phyloP scores from a whole-genome alignment of 2,113 vertebrate species.

The Elephas maximus region DNA sequence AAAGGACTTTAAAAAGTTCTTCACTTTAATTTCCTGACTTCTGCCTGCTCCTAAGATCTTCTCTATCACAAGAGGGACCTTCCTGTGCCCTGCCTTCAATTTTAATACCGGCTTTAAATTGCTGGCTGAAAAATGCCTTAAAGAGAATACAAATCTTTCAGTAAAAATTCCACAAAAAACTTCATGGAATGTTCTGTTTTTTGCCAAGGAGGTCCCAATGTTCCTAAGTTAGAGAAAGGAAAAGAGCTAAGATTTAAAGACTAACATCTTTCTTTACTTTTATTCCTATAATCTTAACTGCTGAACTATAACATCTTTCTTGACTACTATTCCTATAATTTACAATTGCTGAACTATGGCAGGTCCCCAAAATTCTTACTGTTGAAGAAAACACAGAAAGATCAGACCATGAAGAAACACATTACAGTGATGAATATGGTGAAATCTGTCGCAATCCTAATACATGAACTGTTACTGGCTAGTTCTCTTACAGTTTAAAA shows the following conservation, averaged over 20 bases:
- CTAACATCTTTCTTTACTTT: conserved; percentile 36
- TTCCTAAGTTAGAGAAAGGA: conserved; percentile 55
- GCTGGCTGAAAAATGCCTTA: conserved; percentile 47
- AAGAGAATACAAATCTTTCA: conserved; percentile 6
- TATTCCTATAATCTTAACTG: neutral
- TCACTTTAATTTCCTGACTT: conserved; percentile 65
- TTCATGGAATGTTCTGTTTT: conserved; percentile 40
- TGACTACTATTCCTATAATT: neutral
- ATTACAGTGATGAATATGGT: conserved; percentile 50
- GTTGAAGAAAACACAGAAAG: conserved; percentile 9
- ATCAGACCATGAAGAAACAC: conserved; percentile 28
- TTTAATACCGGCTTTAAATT: conserved; percentile 32
- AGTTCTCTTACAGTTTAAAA: conserved; percentile 77
- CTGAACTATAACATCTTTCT: conserved; percentile 17
- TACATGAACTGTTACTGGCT: conserved; percentile 63
- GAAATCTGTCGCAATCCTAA: conserved; percentile 38
- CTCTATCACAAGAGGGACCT: neutral
- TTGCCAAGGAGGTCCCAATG: neutral
- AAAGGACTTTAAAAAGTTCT: conserved; percentile 49
- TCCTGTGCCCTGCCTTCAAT: conserved; percentile 32
- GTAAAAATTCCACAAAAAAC: neutral
- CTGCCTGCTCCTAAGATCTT: conserved; percentile 31
- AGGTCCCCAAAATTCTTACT: conserved; percentile 22
- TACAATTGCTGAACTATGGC: neutral
- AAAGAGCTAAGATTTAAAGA: neutral